Evolutionary conservation across 2,888 invertebrate species (phyloP).

Genomic region (Agriopis marginaria): DNA sequence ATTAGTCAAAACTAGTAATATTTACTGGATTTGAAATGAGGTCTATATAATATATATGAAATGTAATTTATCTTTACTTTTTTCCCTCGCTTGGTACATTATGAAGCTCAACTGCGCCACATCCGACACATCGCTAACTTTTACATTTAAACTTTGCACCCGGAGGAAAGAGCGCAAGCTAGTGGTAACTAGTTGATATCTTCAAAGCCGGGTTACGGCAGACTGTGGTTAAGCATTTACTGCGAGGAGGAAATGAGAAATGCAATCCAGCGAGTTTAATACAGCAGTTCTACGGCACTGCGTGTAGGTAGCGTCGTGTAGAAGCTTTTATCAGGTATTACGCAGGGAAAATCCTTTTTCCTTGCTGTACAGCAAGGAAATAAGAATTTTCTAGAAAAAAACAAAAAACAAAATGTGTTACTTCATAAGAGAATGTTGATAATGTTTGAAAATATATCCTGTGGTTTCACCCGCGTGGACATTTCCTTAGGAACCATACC

Average conservation of each 20-base stretch:
- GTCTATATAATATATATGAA: no score
- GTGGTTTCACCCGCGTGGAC: no score
- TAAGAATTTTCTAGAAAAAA: no score
- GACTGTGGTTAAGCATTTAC: constrained; percentile 12
- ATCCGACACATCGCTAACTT: constrained; percentile 24
- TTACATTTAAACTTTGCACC: constrained; percentile 34
- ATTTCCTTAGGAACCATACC: no score
- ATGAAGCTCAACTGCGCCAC: not conserved
- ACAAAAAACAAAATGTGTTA: no score
- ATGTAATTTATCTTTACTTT: not conserved
- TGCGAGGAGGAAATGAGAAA: constrained; percentile 20
- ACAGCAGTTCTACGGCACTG: not conserved
- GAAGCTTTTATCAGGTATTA: not conserved
- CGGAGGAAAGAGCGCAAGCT: constrained; percentile 23
- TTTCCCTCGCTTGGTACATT: not conserved
- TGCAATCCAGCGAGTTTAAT: constrained; percentile 19
- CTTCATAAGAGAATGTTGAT: no score
- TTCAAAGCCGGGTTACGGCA: constrained; percentile 3
- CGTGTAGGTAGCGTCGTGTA: not conserved
- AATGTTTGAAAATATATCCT: no score
- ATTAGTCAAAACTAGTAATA: no score
- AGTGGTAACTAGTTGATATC: constrained; percentile 29
- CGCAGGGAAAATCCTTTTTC: not conserved
- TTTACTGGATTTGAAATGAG: no score
- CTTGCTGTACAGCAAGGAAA: not conserved